Evolutionary conservation across 1,140 invertebrate genomes (phyloP), one percentile per base, ranked within the genome.

Genomic region (Stegodyphus dumicola): DNA sequence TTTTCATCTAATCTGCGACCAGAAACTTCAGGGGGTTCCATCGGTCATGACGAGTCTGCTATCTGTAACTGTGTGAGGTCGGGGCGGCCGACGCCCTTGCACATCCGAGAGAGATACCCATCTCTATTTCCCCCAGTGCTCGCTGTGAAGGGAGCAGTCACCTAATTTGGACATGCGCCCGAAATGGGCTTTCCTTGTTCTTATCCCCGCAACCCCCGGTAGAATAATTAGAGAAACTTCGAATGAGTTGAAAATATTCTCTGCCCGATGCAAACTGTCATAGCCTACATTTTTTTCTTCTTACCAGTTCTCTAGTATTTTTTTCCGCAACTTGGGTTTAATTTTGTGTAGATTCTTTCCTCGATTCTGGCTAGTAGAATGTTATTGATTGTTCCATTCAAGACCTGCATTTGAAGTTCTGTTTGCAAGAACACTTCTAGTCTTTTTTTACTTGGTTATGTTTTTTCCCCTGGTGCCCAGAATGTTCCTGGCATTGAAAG

Each of bases 141-240:
- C 33, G 13, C 11, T 15, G 49, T 64, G 6, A 10, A 11, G 18
- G 52, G 6, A 18, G 11, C 69, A 51, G 67, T 60, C 13, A 18
- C 56, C 67, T 69, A 81, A 81, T 60, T 81, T 81, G 67, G 78
- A 81, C 78, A 81, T 10, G 78, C 15, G 13, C 78, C 66, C 51
- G 54, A 73, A 81, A 81, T 81, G 78, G 78, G 67, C 67, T 81
- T 81, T 81, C 49, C 78, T 73, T 81, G 78, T 81, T 81, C 69
- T 18, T 60, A 18, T 49, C 48, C 13, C 60, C 0, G 56, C 17
- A 33, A 48, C 48, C 11, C 69, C 64, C 78, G 7, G 69, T n/a
- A 48, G 69, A 73, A 81, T 70, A 81, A 73, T 81, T 81, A 81
- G 33, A 33, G 33, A 33, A 33, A 33, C 33, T 33, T 33, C 33